Evolutionary conservation across 2,797 vertebrate genomes (phyloP), one percentile per base, ranked within the genome.

Genomic region (Phyllotis vaccarum): DNA sequence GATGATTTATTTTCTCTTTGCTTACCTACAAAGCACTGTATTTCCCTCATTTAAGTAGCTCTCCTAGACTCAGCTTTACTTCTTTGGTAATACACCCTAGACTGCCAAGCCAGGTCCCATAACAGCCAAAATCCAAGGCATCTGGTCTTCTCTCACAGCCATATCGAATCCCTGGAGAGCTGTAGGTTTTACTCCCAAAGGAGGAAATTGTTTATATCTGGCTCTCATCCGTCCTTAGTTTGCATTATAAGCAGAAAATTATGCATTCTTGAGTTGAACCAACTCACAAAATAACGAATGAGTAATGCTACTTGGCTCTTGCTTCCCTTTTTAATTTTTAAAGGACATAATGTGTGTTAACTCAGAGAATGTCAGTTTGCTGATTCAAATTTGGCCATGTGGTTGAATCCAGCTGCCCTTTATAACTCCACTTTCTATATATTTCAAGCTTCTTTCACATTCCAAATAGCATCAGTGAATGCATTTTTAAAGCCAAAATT

Each of bases 361-460:
- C 96, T 97, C 74, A 96, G 97, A 97, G 96, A 97, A 97, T 97
- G 96, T 97, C 97, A 98, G 93, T 97, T 97, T 97, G 97, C 96
- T 92, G 97, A 97, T 97, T 97, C 96, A 96, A 97, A 97, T 97
- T 95, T 96, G 96, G 92, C 95, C 97, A 96, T 98, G 97, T 97
- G 96, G 94, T 95, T 93, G 85, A 93, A 97, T 97, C 93, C 72
- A 97, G 96, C 54, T 56, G 74, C 96, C 92, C 94, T 97, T 97
- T 97, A 94, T 92, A 98, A 96, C 76, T 97, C 93, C 37, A 87
- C 89, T 97, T 97, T 97, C 96, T 93, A 93, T 96, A 95, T 97
- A 96, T 96, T 96, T 97, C 56, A 85, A 16, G 90, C 94, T 95
- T 97, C 81, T 94, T 97, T 95, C 90, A 96, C 94, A 85, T 97